Evolutionary conservation across 2,797 vertebrate species (phyloP).

Genomic region (Myripristis murdjan): DNA sequence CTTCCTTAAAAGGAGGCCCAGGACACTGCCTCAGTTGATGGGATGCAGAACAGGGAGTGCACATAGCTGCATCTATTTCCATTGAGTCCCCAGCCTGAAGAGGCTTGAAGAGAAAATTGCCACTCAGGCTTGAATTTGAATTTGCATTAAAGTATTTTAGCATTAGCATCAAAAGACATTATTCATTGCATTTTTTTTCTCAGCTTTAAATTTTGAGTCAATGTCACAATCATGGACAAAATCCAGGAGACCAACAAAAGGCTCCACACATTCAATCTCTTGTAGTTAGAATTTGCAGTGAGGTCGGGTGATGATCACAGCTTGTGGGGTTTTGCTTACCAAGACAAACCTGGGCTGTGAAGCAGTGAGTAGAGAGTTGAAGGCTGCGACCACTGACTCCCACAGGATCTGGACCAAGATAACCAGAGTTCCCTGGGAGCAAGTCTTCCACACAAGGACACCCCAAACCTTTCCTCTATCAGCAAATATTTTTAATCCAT

Average conservation of each 20-base stretch:
- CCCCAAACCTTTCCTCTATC: constrained; percentile 4
- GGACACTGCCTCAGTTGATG: constrained; percentile 54
- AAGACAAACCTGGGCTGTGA: constrained; percentile 23
- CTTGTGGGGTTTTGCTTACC: constrained; percentile 3
- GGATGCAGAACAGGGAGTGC: constrained; percentile 65
- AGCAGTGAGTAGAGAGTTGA: constrained; percentile 1
- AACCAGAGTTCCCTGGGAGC: no score
- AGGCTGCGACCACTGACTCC: no score
- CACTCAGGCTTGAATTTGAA: constrained; percentile 15
- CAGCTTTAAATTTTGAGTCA: constrained; percentile 9
- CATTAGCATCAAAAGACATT: constrained; percentile 14
- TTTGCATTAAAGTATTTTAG: constrained; percentile 12
- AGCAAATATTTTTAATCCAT: constrained; percentile 1
- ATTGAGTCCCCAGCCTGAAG: constrained; percentile 12
- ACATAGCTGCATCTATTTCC: constrained; percentile 60
- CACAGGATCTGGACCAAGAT: no score
- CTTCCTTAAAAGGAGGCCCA: constrained; percentile 84
- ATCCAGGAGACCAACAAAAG: constrained; percentile 1
- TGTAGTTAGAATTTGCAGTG: neutral
- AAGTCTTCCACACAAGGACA: neutral
- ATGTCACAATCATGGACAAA: constrained; percentile 2
- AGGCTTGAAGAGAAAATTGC: constrained; percentile 29
- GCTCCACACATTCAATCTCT: neutral
- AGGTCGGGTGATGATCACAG: constrained; percentile 1
- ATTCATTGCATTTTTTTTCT: constrained; percentile 14